These are phyloP conservation scores for Xenops minutus DNA, from an alignment of 2,797 vertebrate species.

Conservation along the genomic window DNA sequence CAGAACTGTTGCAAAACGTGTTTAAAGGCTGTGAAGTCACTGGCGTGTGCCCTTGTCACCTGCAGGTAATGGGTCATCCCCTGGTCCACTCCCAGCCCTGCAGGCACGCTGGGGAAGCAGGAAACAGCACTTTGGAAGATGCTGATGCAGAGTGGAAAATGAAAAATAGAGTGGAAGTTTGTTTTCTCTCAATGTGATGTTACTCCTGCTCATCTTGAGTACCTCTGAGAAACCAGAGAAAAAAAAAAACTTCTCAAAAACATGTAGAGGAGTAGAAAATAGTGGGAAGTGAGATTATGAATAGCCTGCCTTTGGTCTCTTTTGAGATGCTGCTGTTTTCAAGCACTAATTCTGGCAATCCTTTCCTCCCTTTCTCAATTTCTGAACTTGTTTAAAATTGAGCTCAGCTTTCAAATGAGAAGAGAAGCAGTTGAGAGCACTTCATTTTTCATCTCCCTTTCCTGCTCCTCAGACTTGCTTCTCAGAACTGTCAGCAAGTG, in stretches of 20 bases:
- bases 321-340: background rate
- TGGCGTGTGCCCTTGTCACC: background rate
- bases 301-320: background rate
- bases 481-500: background rate
- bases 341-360: background rate
- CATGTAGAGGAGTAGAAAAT: background rate
- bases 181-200: background rate
- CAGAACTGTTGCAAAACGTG: background rate
- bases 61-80: background rate
- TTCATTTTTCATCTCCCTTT: background rate
- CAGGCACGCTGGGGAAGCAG: background rate
- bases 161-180: background rate
- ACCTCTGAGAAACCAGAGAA: background rate
- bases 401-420: background rate
- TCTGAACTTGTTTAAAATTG: background rate
- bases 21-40: background rate
- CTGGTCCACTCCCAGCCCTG: background rate
- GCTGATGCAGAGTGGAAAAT: background rate
- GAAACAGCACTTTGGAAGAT: background rate
- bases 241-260: background rate
- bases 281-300: background rate
- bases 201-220: background rate
- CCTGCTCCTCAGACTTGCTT: background rate
- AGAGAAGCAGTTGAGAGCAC: background rate
- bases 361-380: background rate